Percentiles rank a stretch among this genome's conserved stretches.
These are phyloP conservation scores for Tupaia tana DNA, from an alignment of 2,113 vertebrate species.

Conservation along the genomic window DNA sequence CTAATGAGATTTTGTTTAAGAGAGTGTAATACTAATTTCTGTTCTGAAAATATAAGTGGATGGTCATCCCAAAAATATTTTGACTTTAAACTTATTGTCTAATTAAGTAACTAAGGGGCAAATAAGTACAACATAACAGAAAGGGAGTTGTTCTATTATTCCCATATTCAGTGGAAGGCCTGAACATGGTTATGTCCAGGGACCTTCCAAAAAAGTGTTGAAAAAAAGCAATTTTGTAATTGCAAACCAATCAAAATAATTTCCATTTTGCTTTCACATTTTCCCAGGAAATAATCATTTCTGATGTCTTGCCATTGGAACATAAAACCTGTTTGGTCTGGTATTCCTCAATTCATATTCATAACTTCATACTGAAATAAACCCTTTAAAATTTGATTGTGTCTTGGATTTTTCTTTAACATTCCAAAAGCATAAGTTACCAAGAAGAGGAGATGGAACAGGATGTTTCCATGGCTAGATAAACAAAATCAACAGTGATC, in stretches of 20 bases:
- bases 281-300: no score
- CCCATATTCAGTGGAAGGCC: background rate
- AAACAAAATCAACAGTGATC: background rate
- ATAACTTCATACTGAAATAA: no score
- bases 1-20: background rate
- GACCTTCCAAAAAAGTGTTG: no score
- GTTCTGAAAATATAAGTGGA: background rate
- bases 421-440: background rate
- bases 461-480: background rate
- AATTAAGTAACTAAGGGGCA: constrained; percentile 1
- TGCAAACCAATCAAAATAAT: no score
- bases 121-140: background rate
- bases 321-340: no score
- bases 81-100: background rate
- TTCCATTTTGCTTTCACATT: no score
- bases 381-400: no score
- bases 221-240: background rate
- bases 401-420: no score
- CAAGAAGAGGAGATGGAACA: background rate
- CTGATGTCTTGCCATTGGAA: no score
- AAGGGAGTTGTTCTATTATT: background rate
- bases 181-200: background rate
- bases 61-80: background rate
- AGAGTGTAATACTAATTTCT: background rate
- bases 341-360: no score